Evolutionary conservation across 92 coral and sea anemone species (phyloP), one percentile per base, ranked within the genome.

Genomic region (Hydrozoanthus gracilis): DNA sequence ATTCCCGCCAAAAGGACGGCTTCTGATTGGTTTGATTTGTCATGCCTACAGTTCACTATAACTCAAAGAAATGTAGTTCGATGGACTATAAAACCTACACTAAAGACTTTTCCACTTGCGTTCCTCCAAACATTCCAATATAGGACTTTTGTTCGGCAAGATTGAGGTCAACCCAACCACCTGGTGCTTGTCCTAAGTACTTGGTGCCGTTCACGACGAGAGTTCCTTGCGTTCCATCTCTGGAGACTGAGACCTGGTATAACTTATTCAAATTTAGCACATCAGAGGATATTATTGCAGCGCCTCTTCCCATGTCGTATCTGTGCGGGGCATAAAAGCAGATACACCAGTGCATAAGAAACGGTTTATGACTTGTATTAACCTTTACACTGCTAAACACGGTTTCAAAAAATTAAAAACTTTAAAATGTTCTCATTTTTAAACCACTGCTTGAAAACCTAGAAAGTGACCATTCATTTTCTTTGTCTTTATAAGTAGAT

Each of bases 81-180:
- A 14, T 15, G 12, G 3, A 48, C 73, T 27, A 35, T 2, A 35
- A 15, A 62, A 80, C 85, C 66, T 80, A 80, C 85, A 18, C 85
- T 20, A 7, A 47, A 18, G 6, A 35, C 66, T 13, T 66, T 49
- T 49, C 85, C 7, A 2, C 73, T 47, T 80, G 74, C 4, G 85
- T 46, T 11, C 85, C 85, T 65, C 75, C 85, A 65, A 47, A 80
- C 47, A 46, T 17, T 17, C 85, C 85, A 74, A 80, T 50, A 80
- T 80, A 80, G 7, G 85, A 48, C 55, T 49, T 46, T 12, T 80
- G 73, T 47, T 65, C 18, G 4, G 85, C 60, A 65, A 80, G 74
- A 65, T 48, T 46, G 61, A 65, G 61, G 35, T 48, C 27, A 17
- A n/a, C 75, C 74, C 18, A 12, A 17, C 27, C 10, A 8, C 73